Conservation (phyloP, 2,113 vertebrate genomes). For the Trichechus manatus region DNA sequence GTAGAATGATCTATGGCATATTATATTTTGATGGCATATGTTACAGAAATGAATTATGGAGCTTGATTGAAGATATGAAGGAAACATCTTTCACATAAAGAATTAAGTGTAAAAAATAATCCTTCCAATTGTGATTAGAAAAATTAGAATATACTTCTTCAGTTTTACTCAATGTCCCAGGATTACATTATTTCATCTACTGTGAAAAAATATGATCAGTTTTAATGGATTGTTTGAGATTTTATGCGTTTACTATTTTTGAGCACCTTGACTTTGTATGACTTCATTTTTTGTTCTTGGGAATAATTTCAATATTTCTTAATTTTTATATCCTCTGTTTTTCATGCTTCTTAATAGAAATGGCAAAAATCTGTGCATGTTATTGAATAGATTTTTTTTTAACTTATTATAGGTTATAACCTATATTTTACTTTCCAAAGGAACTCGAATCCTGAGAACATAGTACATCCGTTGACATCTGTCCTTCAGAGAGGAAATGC, state of each 20-base stretch:
- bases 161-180: constrained; percentile 10
- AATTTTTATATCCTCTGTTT: constrained; percentile 13
- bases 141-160: constrained; percentile 40
- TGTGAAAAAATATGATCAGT: neutral
- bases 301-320: constrained; percentile 28
- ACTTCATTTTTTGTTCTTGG: constrained; percentile 31
- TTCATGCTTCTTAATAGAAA: neutral
- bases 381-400: neutral
- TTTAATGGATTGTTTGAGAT: neutral
- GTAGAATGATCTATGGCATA: constrained; percentile 45
- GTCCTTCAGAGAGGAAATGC: neutral
- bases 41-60: constrained; percentile 54
- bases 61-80: constrained; percentile 51
- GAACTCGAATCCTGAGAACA: neutral
- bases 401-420: neutral
- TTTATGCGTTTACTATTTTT: neutral
- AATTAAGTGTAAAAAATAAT: neutral
- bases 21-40: constrained; percentile 12
- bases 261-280: neutral
- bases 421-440: neutral
- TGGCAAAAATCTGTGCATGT: neutral
- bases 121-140: neutral
- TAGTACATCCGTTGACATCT: neutral
- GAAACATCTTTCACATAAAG: constrained; percentile 38
- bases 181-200: neutral